Evolutionary conservation across 2,888 invertebrate species (phyloP).

Genomic region (Erebia epiphron): DNA sequence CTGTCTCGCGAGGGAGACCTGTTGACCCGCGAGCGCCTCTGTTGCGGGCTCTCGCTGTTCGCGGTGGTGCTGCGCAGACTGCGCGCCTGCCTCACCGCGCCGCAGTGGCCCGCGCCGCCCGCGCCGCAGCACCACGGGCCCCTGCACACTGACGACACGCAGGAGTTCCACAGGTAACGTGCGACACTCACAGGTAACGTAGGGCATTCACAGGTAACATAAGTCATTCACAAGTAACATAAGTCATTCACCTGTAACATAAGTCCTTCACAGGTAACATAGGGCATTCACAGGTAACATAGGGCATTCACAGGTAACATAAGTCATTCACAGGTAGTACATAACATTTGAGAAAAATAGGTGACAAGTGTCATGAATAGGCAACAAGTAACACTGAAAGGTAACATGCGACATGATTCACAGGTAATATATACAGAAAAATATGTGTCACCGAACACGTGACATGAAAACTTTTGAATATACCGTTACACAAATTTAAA

Average conservation of each 20-base stretch:
- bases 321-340: too few species aligned
- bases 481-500: too few species aligned
- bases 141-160: constrained; percentile 97
- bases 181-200: not conserved
- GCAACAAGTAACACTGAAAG: not conserved
- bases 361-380: not conserved
- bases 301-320: too few species aligned
- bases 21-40: constrained; percentile 97
- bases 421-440: too few species aligned
- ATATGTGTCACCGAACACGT: too few species aligned
- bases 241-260: not conserved
- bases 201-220: not conserved
- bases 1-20: constrained; percentile 97
- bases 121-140: constrained; percentile 94
- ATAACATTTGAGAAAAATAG: not conserved
- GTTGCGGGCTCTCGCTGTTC: constrained; percentile 98
- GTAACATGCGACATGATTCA: too few species aligned
- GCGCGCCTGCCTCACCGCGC: constrained; percentile 92
- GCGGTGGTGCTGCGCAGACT: constrained; percentile 96
- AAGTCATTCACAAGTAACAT: not conserved
- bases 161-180: constrained; percentile 92
- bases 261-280: not conserved
- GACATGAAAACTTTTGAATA: too few species aligned
- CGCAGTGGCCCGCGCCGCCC: constrained; percentile 98
- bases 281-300: not conserved